Conservation (phyloP, 2,113 vertebrate species). For the Xiphophorus maculatus region DNA sequence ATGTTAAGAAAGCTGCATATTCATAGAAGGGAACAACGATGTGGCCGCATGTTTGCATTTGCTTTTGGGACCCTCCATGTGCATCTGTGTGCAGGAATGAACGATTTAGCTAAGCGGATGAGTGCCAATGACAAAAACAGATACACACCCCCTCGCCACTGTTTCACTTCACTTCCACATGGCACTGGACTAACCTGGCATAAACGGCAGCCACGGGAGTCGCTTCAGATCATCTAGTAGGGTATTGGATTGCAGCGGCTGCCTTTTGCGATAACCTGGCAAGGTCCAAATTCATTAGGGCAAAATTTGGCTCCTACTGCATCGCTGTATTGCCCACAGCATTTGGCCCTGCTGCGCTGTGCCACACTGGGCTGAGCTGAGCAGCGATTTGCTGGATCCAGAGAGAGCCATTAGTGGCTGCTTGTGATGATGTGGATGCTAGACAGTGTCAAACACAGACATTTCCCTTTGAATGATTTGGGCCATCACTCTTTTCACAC, state of each 20-base stretch:
- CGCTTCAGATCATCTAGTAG: slow-evolving; percentile 77
- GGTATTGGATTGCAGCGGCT: slow-evolving; percentile 73
- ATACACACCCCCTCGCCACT: slow-evolving; percentile 16
- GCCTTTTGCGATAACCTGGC: slow-evolving; percentile 80
- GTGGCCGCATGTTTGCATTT: slow-evolving; percentile 30
- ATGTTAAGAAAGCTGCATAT: neutral
- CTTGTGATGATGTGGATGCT: slow-evolving; percentile 78
- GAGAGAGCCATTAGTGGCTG: slow-evolving; percentile 78
- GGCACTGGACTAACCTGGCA: slow-evolving; percentile 71
- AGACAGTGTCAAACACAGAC: slow-evolving; percentile 75
- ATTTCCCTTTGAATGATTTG: slow-evolving; percentile 79
- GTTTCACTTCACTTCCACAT: slow-evolving; percentile 65
- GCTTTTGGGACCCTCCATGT: slow-evolving; percentile 11
- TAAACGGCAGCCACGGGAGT: slow-evolving; percentile 68
- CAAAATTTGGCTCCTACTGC: slow-evolving; percentile 75
- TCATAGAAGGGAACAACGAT: slow-evolving; percentile 16
- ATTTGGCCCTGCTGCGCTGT: slow-evolving; percentile 73
- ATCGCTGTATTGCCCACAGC: slow-evolving; percentile 72
- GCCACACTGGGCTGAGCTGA: slow-evolving; percentile 54
- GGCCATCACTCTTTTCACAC: slow-evolving; percentile 73
- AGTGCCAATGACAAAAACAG: slow-evolving; percentile 72
- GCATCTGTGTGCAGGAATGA: slow-evolving; percentile 66
- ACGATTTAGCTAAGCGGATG: slow-evolving; percentile 49
- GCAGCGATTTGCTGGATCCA: slow-evolving; percentile 72
- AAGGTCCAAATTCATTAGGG: slow-evolving; percentile 80